phyloP scores from a whole-genome alignment of 2,888 invertebrate species.

The Pachymerium ferrugineum region DNA sequence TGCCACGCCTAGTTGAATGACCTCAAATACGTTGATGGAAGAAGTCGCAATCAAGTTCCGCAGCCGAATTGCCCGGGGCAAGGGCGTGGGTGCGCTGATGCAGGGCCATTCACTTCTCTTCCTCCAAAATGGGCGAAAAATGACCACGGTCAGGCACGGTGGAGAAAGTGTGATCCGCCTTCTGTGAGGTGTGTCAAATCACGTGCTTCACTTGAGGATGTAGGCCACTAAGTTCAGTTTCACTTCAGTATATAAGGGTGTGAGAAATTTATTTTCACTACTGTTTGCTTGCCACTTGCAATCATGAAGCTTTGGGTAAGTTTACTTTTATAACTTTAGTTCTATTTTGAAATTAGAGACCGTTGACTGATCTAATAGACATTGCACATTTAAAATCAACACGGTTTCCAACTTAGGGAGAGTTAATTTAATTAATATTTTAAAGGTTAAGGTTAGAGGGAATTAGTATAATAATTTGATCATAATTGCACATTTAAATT shows the following conservation, averaged over 20 bases:
- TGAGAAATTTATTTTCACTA: not conserved
- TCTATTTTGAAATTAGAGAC: no score
- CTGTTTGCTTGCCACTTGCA: not conserved
- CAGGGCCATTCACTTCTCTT: constrained; percentile 9
- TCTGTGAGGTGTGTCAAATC: no score
- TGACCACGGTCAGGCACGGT: constrained; percentile 1
- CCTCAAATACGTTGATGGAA: not conserved
- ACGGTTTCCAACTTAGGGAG: no score
- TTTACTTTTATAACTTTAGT: not conserved
- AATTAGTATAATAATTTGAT: no score
- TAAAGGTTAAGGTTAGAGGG: no score
- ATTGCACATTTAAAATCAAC: no score
- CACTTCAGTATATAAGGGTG: not conserved
- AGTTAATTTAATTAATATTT: no score
- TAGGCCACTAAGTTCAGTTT: not conserved
- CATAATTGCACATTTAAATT: no score
- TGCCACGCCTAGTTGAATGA: constrained; percentile 15
- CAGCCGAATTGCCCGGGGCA: not conserved
- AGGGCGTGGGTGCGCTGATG: not conserved
- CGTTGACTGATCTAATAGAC: no score
- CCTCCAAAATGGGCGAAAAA: no score
- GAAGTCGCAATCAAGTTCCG: not conserved
- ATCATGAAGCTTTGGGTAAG: not conserved
- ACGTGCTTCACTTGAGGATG: no score
- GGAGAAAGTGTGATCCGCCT: constrained; percentile 1